phyloP scores from a whole-genome alignment of 2,113 vertebrate genomes.

The Aplodontia rufa region DNA sequence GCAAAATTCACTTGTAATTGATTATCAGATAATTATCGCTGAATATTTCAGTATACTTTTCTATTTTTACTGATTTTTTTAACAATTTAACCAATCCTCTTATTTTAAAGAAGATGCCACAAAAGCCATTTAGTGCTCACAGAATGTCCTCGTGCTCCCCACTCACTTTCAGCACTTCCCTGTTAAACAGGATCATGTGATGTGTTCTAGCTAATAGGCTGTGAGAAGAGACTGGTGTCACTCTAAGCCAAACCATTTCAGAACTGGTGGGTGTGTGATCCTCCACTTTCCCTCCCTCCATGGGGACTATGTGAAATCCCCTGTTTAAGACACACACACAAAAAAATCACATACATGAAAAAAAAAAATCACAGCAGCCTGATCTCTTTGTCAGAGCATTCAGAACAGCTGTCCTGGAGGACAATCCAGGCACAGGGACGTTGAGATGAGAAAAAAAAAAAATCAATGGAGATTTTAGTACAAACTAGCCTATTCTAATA shows the following conservation, averaged over 20 bases:
- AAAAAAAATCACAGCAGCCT: not conserved
- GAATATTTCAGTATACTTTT: not conserved
- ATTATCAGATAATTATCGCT: not conserved
- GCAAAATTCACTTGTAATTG: not conserved
- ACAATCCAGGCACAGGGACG: not conserved
- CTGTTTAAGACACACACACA: not conserved
- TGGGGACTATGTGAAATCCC: not conserved
- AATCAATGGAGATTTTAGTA: not conserved
- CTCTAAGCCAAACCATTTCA: not conserved
- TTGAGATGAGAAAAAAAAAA: not conserved
- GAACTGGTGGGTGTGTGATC: not conserved
- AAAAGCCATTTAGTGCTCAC: not conserved
- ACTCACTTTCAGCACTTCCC: not conserved
- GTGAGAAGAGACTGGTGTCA: not conserved
- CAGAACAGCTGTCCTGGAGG: not conserved
- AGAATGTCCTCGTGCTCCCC: not conserved
- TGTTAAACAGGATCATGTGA: not conserved
- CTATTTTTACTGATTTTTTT: not conserved
- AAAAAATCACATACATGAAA: not conserved
- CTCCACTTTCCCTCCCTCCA: not conserved
- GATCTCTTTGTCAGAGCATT: not conserved
- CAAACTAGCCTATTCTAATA: not conserved
- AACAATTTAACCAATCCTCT: not conserved
- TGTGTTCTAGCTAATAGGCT: not conserved
- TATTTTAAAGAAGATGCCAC: not conserved